phyloP scores from a whole-genome alignment of 2,888 invertebrate genomes.

The Himalopsyche kuldschensis region DNA sequence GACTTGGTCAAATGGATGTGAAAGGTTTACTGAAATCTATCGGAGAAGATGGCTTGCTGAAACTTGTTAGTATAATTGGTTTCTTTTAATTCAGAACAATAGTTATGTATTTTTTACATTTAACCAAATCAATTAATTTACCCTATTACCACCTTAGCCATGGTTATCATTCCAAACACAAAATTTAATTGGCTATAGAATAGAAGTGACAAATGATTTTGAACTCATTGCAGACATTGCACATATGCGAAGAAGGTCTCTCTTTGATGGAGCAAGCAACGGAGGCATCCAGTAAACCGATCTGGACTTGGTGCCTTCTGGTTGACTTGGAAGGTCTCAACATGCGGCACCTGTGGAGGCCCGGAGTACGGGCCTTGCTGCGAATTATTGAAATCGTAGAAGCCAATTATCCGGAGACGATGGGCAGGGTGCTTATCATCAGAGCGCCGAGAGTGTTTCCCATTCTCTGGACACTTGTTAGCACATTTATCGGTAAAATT shows the following conservation, averaged over 20 bases:
- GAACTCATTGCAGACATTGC: constrained; percentile 64
- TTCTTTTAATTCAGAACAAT: not conserved
- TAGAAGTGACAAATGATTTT: not conserved
- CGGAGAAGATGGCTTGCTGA: constrained; percentile 87
- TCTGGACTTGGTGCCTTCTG: constrained; percentile 86
- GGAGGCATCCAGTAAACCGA: constrained; percentile 74
- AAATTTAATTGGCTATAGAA: not conserved
- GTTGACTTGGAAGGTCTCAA: constrained; percentile 93
- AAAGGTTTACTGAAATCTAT: constrained; percentile 89
- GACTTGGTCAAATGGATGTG: constrained; percentile 95
- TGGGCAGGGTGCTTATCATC: constrained; percentile 88
- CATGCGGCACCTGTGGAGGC: constrained; percentile 94
- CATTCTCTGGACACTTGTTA: constrained; percentile 92
- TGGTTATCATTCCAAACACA: not conserved
- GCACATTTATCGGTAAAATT: constrained; percentile 82
- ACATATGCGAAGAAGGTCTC: constrained; percentile 90
- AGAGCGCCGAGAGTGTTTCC: constrained; percentile 93
- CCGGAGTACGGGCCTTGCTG: constrained; percentile 78
- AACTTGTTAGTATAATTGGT: constrained; percentile 67
- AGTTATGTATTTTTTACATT: too few relatives aligned
- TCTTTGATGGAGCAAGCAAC: constrained; percentile 86
- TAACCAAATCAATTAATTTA: too few relatives aligned
- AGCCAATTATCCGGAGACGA: constrained; percentile 93
- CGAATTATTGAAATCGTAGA: constrained; percentile 74
- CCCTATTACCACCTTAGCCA: too few relatives aligned